Conservation (phyloP, 2,888 invertebrate species). For the Dorcus hopei region DNA sequence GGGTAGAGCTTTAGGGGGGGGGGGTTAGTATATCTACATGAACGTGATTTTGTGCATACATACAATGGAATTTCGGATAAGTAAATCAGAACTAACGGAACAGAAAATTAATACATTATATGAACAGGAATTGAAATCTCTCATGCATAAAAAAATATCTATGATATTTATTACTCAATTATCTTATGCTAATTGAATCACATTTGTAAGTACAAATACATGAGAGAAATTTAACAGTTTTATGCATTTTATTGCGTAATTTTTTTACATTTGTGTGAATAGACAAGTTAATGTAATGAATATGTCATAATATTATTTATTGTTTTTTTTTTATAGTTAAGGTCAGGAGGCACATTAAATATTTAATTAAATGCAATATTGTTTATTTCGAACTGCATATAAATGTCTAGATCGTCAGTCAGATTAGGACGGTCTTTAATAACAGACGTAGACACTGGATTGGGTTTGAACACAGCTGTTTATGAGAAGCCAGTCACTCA, state of each 20-base stretch:
- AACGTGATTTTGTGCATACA: background rate
- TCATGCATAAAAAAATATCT: conserved; percentile 48
- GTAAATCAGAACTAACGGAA: background rate
- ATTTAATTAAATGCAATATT: conserved; percentile 37
- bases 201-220: conserved; percentile 48
- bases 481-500: conserved; percentile 7
- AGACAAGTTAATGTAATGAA: conserved; percentile 17
- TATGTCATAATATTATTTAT: conserved; percentile 22
- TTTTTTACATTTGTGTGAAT: conserved; percentile 8
- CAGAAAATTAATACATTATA: background rate
- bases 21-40: too few relatives aligned
- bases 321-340: conserved; percentile 34
- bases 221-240: conserved; percentile 38
- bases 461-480: conserved; percentile 30
- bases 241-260: conserved; percentile 5
- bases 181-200: conserved; percentile 47
- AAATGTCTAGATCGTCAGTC: conserved; percentile 24
- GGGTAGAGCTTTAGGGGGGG: background rate
- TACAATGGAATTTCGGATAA: background rate
- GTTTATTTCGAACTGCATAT: conserved; percentile 14
- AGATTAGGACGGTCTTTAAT: conserved; percentile 30
- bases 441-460: conserved; percentile 26
- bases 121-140: conserved; percentile 32
- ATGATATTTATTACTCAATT: conserved; percentile 45
- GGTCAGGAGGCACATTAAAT: conserved; percentile 47